A percentile compares a stretch with the other conserved stretches of the same genome.
Conservation (phyloP, 2,113 vertebrate genomes). For the Odocoileus hemionus region DNA sequence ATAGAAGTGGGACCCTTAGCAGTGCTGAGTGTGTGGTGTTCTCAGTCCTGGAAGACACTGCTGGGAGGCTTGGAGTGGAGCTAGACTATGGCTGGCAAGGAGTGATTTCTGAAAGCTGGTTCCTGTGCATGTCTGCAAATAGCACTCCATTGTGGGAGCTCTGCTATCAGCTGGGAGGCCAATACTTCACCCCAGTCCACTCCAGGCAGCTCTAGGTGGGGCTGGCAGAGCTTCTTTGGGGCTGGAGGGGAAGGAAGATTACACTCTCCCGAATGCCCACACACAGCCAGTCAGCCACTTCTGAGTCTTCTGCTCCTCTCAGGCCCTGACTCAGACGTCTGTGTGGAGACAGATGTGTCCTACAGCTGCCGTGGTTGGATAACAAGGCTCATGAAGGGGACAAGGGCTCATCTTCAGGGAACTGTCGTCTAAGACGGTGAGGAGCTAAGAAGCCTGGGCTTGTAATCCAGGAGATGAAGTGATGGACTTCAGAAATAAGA, state of each 20-base stretch:
- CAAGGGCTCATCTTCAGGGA: not conserved
- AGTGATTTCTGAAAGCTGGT: not conserved
- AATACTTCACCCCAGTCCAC: not conserved
- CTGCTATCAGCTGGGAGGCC: not conserved
- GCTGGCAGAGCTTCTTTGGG: not conserved
- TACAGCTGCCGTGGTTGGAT: not conserved
- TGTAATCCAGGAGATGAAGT: not conserved
- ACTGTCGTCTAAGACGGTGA: not conserved
- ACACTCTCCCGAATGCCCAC: not conserved
- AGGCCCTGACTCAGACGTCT: not conserved
- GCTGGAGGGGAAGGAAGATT: not conserved
- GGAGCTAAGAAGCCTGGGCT: not conserved
- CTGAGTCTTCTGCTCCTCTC: not conserved
- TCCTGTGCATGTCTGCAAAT: not conserved
- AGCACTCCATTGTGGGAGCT: not conserved
- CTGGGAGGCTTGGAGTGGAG: not conserved
- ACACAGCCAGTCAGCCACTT: not conserved
- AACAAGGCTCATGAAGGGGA: not conserved
- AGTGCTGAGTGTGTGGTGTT: accelerated
- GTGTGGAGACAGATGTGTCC: not conserved
- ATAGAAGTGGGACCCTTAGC: not conserved
- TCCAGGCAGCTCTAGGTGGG: not conserved
- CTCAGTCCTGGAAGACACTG: not conserved
- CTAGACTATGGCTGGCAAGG: not conserved
- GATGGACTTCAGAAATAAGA: not conserved